Base-by-base conservation (phyloP, 1,140 invertebrate species). In the Aphaenogaster rudis region DNA sequence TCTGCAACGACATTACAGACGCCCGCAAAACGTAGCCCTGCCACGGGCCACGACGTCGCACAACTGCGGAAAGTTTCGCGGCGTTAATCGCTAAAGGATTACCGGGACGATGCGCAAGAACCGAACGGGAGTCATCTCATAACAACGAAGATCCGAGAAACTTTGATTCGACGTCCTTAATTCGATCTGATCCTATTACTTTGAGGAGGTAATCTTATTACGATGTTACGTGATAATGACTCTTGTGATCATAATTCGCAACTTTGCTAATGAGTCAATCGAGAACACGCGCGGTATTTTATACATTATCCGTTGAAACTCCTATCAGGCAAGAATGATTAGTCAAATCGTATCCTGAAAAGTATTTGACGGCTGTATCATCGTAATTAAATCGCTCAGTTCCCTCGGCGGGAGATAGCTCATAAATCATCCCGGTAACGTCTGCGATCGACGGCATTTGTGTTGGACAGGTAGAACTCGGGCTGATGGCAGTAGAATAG, bases 331-430 rank as follows among this genome's bases (percentile, higher is more conserved):
- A 48, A 57, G 52, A 80, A 21, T 28, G 50, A 57, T 71, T 15
- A 69, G n/a, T 21, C 39, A n/a, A 81, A 71, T 71, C 36, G 15
- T 45, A 57, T 33, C 39, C 36, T 36, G 88, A 71, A 86, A 86
- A 81, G 63, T 86, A 69, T 80, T 76, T 89, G 72, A 89, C 69
- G 82, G 74, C 45, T 78, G 71, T 67, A 80, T 80, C 45, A 9
- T 79, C 13, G 77, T 57, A 81, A 81, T 81, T 57, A 81, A 81
- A 81, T 81, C 39, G 36, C 52, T 66, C 17, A 13, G 66, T 71
- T 71, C 15, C 50, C 39, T 57, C 36, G 8, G 50, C 50, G 63
- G 66, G 66, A 57, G 79, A 71, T 71, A 81, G 13, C 42, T 81
- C 79, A 59, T 81, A 71, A 81, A 71, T 81, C 79, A 81, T 17